A percentile compares a stretch with the other conserved stretches of the same genome.
Conservation (phyloP, 2,113 vertebrate species). For the Amblyopsis rosae region DNA sequence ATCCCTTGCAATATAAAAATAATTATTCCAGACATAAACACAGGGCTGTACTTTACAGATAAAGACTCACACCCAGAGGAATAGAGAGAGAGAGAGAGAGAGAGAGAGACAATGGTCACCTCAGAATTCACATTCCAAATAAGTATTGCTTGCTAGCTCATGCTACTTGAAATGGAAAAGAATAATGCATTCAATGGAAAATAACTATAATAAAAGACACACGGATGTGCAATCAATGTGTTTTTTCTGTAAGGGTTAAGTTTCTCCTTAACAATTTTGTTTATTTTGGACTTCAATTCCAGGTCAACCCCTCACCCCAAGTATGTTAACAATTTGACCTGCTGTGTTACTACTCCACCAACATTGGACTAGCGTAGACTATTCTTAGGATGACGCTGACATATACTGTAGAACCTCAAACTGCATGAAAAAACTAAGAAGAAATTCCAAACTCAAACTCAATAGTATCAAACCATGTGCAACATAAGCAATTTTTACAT, state of each 20-base stretch:
- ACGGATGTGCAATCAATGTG: too few relatives aligned
- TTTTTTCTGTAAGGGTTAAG: constrained; percentile 18
- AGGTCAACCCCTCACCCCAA: constrained; percentile 11
- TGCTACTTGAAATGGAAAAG: too few relatives aligned
- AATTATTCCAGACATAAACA: constrained; percentile 52
- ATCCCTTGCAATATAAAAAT: constrained; percentile 49
- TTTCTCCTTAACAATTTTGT: constrained; percentile 33
- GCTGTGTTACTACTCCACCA: constrained; percentile 20
- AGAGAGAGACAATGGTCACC: constrained; percentile 34
- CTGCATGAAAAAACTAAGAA: too few relatives aligned
- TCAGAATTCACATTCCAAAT: constrained; percentile 34
- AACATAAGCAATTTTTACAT: background rate
- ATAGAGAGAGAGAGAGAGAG: constrained; percentile 19
- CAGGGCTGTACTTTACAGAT: constrained; percentile 70
- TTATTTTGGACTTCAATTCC: background rate
- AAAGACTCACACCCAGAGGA: constrained; percentile 56
- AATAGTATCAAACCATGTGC: background rate
- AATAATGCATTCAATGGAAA: too few relatives aligned
- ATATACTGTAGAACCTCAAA: too few relatives aligned
- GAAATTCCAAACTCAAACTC: too few relatives aligned
- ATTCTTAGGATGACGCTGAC: constrained; percentile 8
- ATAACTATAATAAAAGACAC: too few relatives aligned
- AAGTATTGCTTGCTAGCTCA: too few relatives aligned
- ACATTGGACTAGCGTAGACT: constrained; percentile 43
- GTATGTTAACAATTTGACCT: constrained; percentile 56